Evolutionary conservation across 2,888 invertebrate genomes (phyloP), one percentile per base, ranked within the genome.

Genomic region (Ethmia dodecea): DNA sequence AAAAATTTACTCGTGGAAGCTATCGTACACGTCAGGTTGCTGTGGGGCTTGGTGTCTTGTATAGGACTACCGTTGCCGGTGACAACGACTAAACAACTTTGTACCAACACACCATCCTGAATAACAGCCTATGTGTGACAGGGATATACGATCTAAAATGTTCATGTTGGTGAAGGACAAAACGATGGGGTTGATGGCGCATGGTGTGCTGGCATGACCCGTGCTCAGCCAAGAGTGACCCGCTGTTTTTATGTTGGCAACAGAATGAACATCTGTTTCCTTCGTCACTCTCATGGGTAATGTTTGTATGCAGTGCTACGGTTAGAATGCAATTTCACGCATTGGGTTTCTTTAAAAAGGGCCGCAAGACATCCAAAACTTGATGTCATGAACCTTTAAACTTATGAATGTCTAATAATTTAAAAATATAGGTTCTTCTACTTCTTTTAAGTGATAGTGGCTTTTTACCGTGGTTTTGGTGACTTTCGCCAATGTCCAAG

Each of bases 41-140:
- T 62, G 57, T 55, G 59, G 54, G 62, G 63, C 64, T 62, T 64
- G 57, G 62, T 63, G 64, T 56, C 65, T 60, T 75, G 76, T 81
- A 71, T 79, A 60, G 66, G 64, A 65, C 74, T 69, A 61, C 68
- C 68, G 84, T 86, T 83, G 83, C 81, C 66, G 52, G 48, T 71
- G 76, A 72, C 84, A 76, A 84, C 84, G 73, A 62, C 64, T 65
- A 72, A 84, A 83, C 84, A 83, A 77, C 78, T 70, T 64, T 59
- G 55, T 63, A 70, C 67, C 60, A 70, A 64, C 72, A 73, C 57
- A 68, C 60, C 60, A 71, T 73, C 74, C 71, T 58, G 63, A 44
- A 47, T 49, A 52, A 54, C 6, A 26, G 8, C 14, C 12, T 50
- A 51, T 35, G 63, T 59, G 55, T 40, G 65, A 76, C 47, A 74